A percentile compares a stretch with the other conserved stretches of the same genome.
Conservation (phyloP, 2,113 vertebrate species). For the Alces alces region DNA sequence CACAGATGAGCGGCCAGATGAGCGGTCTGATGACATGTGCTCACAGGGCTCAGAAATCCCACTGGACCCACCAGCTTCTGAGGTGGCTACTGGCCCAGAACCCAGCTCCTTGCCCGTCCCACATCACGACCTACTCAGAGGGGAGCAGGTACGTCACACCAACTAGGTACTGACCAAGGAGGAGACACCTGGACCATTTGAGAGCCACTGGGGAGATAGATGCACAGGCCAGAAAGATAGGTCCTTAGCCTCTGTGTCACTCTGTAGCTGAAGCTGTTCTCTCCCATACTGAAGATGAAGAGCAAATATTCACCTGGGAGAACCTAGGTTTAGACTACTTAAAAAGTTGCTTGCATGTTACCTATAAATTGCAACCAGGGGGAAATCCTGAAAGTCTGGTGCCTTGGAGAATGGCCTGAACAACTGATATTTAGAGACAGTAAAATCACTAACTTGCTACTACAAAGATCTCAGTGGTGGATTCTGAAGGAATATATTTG, state of each 20-base stretch:
- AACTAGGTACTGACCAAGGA: background rate
- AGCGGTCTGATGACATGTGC: conserved; percentile 88
- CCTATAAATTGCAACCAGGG: background rate
- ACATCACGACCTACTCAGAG: conserved; percentile 85
- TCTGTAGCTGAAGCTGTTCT: background rate
- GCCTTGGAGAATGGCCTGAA: background rate
- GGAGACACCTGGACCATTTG: background rate
- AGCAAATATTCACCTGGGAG: background rate
- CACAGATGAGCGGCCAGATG: conserved; percentile 90
- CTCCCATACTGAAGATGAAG: background rate
- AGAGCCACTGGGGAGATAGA: background rate
- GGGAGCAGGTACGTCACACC: background rate
- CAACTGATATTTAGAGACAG: background rate
- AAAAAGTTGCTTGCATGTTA: background rate
- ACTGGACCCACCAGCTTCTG: conserved; percentile 83
- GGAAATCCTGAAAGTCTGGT: background rate
- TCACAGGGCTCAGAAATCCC: conserved; percentile 92
- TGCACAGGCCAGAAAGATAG: background rate
- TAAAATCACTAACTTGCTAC: background rate
- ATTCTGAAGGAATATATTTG: background rate
- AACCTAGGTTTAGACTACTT: background rate
- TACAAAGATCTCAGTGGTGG: background rate
- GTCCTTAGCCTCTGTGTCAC: background rate
- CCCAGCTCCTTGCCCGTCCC: conserved; percentile 84
- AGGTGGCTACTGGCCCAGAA: conserved; percentile 82